Evolutionary conservation across 1,140 invertebrate species (phyloP).

Genomic region (Bombus sibiricus): DNA sequence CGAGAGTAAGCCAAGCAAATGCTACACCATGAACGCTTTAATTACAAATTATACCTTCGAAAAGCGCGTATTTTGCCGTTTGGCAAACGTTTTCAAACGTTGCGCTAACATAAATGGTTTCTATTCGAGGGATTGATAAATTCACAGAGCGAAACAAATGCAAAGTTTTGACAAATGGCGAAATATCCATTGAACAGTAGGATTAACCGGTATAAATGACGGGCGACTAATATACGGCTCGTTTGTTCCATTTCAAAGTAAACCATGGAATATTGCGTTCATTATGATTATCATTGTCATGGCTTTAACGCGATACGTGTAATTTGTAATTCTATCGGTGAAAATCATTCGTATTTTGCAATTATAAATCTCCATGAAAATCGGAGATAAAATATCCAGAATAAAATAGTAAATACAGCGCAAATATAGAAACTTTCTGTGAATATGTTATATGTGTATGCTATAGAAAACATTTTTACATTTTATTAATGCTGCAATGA

Average conservation of each 20-base stretch:
- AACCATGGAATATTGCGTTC: neutral
- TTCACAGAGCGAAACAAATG: neutral
- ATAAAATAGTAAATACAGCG: no score
- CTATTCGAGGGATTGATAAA: neutral
- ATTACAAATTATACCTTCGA: neutral
- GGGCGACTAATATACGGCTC: neutral
- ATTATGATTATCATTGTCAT: slow-evolving; percentile 27
- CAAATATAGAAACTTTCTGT: no score
- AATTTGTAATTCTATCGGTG: slow-evolving; percentile 10
- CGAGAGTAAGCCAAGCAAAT: neutral
- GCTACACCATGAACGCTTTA: no score
- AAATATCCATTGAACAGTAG: neutral
- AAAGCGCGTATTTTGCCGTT: neutral
- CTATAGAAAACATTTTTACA: no score
- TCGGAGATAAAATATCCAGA: neutral
- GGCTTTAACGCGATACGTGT: neutral
- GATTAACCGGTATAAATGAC: neutral
- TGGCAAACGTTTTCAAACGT: neutral
- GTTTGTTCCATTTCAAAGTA: neutral
- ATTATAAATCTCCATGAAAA: no score
- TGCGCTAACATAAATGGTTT: no score
- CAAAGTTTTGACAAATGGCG: neutral
- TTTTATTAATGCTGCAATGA: no score
- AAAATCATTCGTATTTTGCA: neutral
- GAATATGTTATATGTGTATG: neutral